Percentiles rank a stretch among this genome's conserved stretches.
Conservation (phyloP, 1,140 invertebrate genomes). For the Teleopsis dalmanni region DNA sequence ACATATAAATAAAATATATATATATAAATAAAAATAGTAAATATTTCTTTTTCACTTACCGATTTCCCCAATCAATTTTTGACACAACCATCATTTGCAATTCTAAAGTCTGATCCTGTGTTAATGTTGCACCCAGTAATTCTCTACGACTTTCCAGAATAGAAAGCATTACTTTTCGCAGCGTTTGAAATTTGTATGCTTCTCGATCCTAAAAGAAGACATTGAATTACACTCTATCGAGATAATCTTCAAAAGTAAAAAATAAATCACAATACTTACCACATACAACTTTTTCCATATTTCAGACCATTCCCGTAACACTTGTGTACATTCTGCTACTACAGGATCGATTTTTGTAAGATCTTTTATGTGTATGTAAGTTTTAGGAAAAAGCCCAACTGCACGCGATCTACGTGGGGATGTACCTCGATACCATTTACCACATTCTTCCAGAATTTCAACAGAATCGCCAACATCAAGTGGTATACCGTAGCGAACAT, state of each 20-base stretch:
- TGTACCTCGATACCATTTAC: slow-evolving; percentile 81
- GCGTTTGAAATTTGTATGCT: slow-evolving; percentile 69
- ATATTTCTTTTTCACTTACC: slow-evolving; percentile 71
- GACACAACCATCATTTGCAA: slow-evolving; percentile 77
- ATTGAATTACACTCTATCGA: background rate
- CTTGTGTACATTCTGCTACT: slow-evolving; percentile 82
- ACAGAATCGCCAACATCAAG: slow-evolving; percentile 86
- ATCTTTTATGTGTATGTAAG: slow-evolving; percentile 63
- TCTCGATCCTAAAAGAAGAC: slow-evolving; percentile 60
- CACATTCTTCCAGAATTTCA: slow-evolving; percentile 83
- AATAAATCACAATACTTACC: slow-evolving; percentile 45
- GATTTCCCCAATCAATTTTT: slow-evolving; percentile 93
- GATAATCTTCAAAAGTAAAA: background rate
- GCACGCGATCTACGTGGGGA: slow-evolving; percentile 65
- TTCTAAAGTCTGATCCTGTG: slow-evolving; percentile 80
- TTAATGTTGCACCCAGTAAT: slow-evolving; percentile 76
- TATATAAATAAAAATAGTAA: too few species aligned
- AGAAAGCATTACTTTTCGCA: slow-evolving; percentile 82
- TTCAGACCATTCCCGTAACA: slow-evolving; percentile 84
- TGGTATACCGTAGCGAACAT: slow-evolving; percentile 69
- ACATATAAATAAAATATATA: too few species aligned
- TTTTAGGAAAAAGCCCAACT: slow-evolving; percentile 77
- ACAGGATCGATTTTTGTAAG: slow-evolving; percentile 79
- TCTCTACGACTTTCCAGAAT: slow-evolving; percentile 75
- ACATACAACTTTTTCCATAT: slow-evolving; percentile 88